phyloP scores from a whole-genome alignment of 2,888 invertebrate genomes.

The Drosophila macrothrix region DNA sequence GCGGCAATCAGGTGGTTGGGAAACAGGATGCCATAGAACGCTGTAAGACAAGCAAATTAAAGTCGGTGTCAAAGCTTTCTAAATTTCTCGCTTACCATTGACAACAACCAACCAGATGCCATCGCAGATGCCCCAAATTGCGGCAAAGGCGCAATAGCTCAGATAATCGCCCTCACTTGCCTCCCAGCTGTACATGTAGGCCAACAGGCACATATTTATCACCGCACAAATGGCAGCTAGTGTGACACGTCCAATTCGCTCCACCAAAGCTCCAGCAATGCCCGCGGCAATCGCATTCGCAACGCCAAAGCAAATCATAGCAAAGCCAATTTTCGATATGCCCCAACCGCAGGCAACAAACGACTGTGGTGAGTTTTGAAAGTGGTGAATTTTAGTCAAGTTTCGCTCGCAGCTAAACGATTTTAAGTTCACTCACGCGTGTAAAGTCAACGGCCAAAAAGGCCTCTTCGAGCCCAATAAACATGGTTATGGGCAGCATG shows the following conservation, averaged over 20 bases:
- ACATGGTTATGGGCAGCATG: constrained; percentile 95
- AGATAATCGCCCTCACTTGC: constrained; percentile 89
- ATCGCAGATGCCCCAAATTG: constrained; percentile 95
- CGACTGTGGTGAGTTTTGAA: constrained; percentile 86
- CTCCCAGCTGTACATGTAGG: constrained; percentile 90
- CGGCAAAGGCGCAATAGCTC: constrained; percentile 92
- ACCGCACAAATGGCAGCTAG: constrained; percentile 91
- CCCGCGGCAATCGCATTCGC: constrained; percentile 95
- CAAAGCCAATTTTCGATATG: constrained; percentile 95
- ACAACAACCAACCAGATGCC: constrained; percentile 97
- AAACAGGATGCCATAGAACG: constrained; percentile 94
- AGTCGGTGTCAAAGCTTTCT: background rate
- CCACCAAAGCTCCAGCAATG: constrained; percentile 91
- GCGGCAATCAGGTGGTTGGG: constrained; percentile 94
- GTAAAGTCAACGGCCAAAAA: constrained; percentile 95
- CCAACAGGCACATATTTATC: constrained; percentile 89
- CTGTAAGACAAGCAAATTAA: constrained; percentile 84
- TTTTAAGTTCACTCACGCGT: constrained; percentile 86
- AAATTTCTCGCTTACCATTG: constrained; percentile 88
- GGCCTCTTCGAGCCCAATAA: constrained; percentile 97
- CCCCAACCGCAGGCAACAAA: constrained; percentile 95
- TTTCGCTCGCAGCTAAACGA: background rate
- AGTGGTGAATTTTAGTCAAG: constrained; percentile 9
- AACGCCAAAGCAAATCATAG: constrained; percentile 96
- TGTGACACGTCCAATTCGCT: constrained; percentile 90